Base-by-base conservation (phyloP, 2,113 vertebrate species). In the Suricata suricatta region DNA sequence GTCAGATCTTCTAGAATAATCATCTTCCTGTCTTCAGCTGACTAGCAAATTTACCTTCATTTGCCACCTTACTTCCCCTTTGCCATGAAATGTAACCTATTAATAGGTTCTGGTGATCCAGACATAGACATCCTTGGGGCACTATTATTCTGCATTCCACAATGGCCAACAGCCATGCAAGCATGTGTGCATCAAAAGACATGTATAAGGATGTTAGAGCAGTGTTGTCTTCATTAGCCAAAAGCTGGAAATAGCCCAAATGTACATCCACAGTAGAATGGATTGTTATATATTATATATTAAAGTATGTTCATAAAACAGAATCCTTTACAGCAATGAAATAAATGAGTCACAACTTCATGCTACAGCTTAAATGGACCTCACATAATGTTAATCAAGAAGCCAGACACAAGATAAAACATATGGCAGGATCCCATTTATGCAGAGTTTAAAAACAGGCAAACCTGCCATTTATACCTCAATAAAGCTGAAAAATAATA, bases 271-370 rank as follows among this genome's bases (percentile, higher is more conserved):
- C 19, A n/a, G 33, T 74, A 69, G 74, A 80, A 31, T 7, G 50
- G 35, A 31, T 47, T n/a, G 16, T 80, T 72, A 63, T 50, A 38
- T n/a, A 33, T n/a, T 44, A 0, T 38, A 29, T 69, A 13, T 31
- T 44, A 14, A 5, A 29, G 17, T 10, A 38, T 57, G 71, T 47
- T 95, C 52, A 63, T 50, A 72, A 80, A 84, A 80, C 35, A 57
- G 84, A 71, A 93, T 85, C 85, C 79, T 85, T 72, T 85, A 38
- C 6, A 63, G 71, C 79, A 96, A 63, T 15, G 71, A 89, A 89
- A 79, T 71, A 71, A 76, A 72, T 44, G 64, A 80, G 69, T 89
- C 72, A 64, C 25, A 80, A 25, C 63, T 93, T 44, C 21, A 72
- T 16, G 33, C 44, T 71, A 35, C n/a, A 54, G 44, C 29, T 79